phyloP scores from a whole-genome alignment of 2,888 invertebrate species.

The Augiades crinisus region DNA sequence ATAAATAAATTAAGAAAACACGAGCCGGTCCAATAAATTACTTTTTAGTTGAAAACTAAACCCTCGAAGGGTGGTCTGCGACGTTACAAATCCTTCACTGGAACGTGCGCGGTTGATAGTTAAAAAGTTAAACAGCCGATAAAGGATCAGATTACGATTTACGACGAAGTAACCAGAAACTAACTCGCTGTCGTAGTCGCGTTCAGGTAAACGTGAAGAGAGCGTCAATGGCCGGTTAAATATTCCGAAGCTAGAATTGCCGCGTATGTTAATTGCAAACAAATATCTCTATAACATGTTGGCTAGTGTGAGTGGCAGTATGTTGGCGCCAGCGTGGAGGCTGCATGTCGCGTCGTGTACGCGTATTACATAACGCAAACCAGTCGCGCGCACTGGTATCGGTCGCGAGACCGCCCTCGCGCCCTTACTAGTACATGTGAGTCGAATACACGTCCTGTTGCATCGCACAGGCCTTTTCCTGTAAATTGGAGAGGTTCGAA shows the following conservation, averaged over 20 bases:
- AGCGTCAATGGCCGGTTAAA: constrained; percentile 15
- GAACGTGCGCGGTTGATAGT: constrained; percentile 9
- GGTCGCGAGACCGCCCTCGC: constrained; percentile 34
- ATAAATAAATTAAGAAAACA: not conserved
- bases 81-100: not conserved
- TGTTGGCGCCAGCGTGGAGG: constrained; percentile 29
- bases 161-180: constrained; percentile 19
- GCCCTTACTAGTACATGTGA: not conserved
- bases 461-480: too few relatives aligned
- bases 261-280: constrained; percentile 23
- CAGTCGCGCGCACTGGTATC: constrained; percentile 48
- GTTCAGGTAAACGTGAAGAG: constrained; percentile 18
- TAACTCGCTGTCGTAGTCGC: constrained; percentile 6
- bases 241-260: constrained; percentile 13
- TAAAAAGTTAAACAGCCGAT: constrained; percentile 14
- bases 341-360: constrained; percentile 24
- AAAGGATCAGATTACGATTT: constrained; percentile 26
- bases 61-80: constrained; percentile 16
- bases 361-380: constrained; percentile 63
- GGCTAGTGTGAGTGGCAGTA: constrained; percentile 24
- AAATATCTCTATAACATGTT: constrained; percentile 20
- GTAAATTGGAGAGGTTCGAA: too few relatives aligned
- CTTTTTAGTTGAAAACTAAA: not conserved
- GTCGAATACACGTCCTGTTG: too few relatives aligned
- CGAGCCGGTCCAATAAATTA: not conserved